Evolutionary conservation across 2,113 vertebrate species (phyloP).

Genomic region (Colius striatus): DNA sequence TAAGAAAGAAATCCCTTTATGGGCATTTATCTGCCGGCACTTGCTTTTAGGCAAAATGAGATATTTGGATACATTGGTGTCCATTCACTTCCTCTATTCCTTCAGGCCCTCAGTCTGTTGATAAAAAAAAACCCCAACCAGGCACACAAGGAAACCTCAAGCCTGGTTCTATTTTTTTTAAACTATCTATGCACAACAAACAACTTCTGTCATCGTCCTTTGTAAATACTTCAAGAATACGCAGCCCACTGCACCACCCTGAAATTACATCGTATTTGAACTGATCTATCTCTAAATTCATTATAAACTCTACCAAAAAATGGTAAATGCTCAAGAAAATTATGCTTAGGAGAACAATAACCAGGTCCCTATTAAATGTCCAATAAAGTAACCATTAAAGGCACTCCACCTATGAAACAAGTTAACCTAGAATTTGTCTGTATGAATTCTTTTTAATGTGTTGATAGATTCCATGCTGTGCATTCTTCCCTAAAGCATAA

Average conservation of each 20-base stretch:
- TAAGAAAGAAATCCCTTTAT: constrained; percentile 88
- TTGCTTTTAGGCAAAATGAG: constrained; percentile 91
- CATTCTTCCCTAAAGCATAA: background rate
- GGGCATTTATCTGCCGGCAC: constrained; percentile 87
- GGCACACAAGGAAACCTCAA: constrained; percentile 62
- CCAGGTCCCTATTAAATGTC: background rate
- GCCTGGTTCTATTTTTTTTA: background rate
- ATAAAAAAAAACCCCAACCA: background rate
- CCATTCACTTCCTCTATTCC: constrained; percentile 84
- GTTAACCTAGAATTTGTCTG: background rate
- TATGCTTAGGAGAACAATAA: background rate
- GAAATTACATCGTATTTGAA: background rate
- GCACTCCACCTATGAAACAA: background rate
- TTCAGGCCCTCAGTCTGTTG: constrained; percentile 74
- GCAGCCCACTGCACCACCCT: background rate
- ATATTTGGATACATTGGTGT: constrained; percentile 87
- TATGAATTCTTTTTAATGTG: background rate
- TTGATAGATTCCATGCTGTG: background rate
- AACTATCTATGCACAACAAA: constrained; percentile 42
- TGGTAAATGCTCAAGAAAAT: background rate
- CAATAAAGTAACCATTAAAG: background rate
- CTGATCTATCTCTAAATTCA: background rate
- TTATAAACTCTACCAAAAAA: background rate
- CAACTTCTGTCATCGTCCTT: constrained; percentile 37
- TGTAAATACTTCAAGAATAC: background rate